Percentiles rank a stretch among this genome's conserved stretches.
Evolutionary conservation across 2,113 vertebrate genomes (phyloP).

Genomic region (Marcusenius ussheri): DNA sequence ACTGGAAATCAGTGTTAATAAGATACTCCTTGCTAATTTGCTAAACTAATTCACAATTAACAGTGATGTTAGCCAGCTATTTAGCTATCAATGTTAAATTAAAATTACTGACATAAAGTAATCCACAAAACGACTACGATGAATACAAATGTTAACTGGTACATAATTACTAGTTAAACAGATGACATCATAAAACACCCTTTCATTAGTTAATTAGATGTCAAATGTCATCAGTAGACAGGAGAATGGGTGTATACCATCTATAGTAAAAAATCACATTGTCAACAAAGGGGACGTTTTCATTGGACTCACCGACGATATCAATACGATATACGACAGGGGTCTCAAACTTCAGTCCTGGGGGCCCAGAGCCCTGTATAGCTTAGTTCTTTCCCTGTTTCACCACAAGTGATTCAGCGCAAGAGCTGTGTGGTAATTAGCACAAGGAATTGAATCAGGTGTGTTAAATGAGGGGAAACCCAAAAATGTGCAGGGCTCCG

Average conservation of each 20-base stretch:
- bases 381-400: too few species aligned
- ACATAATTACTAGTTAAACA: not conserved
- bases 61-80: not conserved
- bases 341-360: too few species aligned
- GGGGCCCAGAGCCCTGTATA: too few species aligned
- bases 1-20: not conserved
- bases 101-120: not conserved
- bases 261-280: not conserved
- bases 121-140: not conserved
- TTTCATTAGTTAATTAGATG: not conserved
- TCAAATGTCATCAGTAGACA: not conserved
- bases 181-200: not conserved
- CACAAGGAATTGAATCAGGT: too few species aligned
- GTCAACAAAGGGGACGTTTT: not conserved
- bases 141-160: not conserved
- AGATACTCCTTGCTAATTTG: not conserved
- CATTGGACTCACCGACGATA: not conserved
- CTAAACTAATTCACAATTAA: not conserved
- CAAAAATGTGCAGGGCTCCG: too few species aligned
- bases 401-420: too few species aligned
- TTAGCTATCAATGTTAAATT: not conserved
- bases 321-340: too few species aligned
- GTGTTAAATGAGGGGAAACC: too few species aligned
- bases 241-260: not conserved
- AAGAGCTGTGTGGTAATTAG: too few species aligned